These are phyloP conservation scores for Drosophila parabipectinata DNA, from an alignment of 1,140 invertebrate species.

Conservation along the genomic window DNA sequence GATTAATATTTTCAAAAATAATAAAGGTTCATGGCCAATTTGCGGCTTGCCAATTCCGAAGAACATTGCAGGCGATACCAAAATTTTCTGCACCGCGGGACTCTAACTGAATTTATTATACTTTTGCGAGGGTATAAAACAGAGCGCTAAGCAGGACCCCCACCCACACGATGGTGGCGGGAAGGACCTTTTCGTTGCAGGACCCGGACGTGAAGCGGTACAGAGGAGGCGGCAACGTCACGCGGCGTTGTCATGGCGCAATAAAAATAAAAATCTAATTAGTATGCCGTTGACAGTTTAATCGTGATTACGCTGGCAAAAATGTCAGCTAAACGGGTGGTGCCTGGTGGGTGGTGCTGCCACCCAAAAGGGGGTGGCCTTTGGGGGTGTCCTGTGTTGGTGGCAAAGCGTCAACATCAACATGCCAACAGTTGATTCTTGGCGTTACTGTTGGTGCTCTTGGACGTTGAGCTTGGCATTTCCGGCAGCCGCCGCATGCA, in stretches of 20 bases:
- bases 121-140: slow-evolving; percentile 1
- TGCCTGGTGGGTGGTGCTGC: neutral
- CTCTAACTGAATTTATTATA: neutral
- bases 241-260: slow-evolving; percentile 78
- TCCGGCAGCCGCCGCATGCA: slow-evolving; percentile 67
- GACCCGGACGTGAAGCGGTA: slow-evolving; percentile 19
- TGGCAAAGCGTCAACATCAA: slow-evolving; percentile 61
- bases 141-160: slow-evolving; percentile 35
- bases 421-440: slow-evolving; percentile 82
- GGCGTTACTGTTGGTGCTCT: slow-evolving; percentile 38
- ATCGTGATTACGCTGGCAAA: slow-evolving; percentile 83
- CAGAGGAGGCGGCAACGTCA: slow-evolving; percentile 63
- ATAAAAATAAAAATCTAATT: slow-evolving; percentile 84
- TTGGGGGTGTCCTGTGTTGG: neutral
- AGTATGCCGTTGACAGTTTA: slow-evolving; percentile 83
- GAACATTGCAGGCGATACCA: neutral
- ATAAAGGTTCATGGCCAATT: no score
- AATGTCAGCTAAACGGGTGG: slow-evolving; percentile 59
- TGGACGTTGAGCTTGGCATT: slow-evolving; percentile 74
- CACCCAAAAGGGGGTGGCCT: neutral
- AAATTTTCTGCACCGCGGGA: neutral
- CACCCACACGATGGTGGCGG: neutral
- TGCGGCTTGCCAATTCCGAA: neutral
- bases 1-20: no score
- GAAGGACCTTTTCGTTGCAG: slow-evolving; percentile 1